Evolutionary conservation across 2,888 invertebrate species (phyloP), one percentile per base, ranked within the genome.

Genomic region (Pseudococcus jackbeardsleyi): DNA sequence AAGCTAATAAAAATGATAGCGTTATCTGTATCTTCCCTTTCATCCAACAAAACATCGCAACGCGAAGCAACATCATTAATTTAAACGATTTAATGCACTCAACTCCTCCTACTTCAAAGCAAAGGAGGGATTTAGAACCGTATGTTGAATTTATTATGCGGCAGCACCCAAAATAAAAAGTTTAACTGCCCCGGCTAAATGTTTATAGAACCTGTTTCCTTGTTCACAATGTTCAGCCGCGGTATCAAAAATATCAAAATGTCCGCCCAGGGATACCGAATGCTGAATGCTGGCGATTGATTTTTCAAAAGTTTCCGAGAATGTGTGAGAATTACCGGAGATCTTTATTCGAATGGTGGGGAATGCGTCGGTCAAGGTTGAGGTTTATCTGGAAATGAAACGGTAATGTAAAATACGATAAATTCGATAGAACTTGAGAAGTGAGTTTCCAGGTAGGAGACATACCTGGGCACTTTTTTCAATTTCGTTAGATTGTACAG

Each of bases 1-100:
- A 22, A 87, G 79, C 87, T 87, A 87, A 87, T 87, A 77, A 87
- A 87, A 87, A 87, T 87, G 64, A 87, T 87, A 87, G 87, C 87
- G 77, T 87, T 87, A 87, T 87, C 87, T 87, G 79, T 50, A 87
- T 87, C 87, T 87, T 87, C 87, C 87, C 87, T 87, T 86, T 87
- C 87, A 50, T 87, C 87, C 87, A 87, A 87, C 87, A 79, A 87
- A 86, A 72, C 87, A 87, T 87, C 79, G 50, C 87, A 77, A 48
- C 87, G 87, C 42, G 79, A 46, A 77, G 87, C 87, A 87, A 79
- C 87, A 87, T 87, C 87, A 79, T 87, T 87, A 87, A 87, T 87
- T 79, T 87, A 87, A 87, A 87, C 87, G 87, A 87, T 87, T 79
- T 87, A 79, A 87, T 87, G 87, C 79, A 87, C 87, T 87, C 87